Conservation (phyloP, 1,140 invertebrate species). For the Trachymyrmex septentrionalis region DNA sequence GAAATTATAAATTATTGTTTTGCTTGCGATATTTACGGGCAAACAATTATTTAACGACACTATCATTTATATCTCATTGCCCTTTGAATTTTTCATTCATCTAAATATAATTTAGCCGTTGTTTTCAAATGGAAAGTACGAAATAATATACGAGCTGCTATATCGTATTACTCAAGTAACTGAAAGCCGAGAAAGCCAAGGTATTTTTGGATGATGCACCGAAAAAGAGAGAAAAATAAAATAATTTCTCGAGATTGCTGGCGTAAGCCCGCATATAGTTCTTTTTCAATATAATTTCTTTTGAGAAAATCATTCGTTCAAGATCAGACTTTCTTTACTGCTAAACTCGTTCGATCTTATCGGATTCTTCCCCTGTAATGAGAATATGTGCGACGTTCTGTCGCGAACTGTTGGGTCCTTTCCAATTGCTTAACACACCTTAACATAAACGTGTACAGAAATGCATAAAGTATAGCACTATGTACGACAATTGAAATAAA, state of each 20-base stretch:
- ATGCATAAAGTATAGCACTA: no score
- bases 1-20: constrained; percentile 2
- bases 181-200: background rate
- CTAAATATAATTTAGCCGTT: background rate
- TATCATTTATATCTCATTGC: background rate
- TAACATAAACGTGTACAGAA: no score
- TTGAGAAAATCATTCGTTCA: constrained; percentile 34
- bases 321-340: background rate
- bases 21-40: background rate
- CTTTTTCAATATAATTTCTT: constrained; percentile 26
- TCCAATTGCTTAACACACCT: no score
- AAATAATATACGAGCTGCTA: background rate
- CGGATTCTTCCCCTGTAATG: background rate
- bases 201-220: background rate
- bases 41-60: background rate
- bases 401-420: no score
- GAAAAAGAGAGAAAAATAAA: background rate
- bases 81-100: background rate
- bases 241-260: background rate
- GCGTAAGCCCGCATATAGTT: background rate
- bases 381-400: background rate
- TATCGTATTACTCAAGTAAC: background rate
- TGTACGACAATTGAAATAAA: no score
- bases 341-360: constrained; percentile 1
- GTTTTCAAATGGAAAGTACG: background rate